phyloP scores from a whole-genome alignment of 2,113 vertebrate species.

The Oryzias celebensis region DNA sequence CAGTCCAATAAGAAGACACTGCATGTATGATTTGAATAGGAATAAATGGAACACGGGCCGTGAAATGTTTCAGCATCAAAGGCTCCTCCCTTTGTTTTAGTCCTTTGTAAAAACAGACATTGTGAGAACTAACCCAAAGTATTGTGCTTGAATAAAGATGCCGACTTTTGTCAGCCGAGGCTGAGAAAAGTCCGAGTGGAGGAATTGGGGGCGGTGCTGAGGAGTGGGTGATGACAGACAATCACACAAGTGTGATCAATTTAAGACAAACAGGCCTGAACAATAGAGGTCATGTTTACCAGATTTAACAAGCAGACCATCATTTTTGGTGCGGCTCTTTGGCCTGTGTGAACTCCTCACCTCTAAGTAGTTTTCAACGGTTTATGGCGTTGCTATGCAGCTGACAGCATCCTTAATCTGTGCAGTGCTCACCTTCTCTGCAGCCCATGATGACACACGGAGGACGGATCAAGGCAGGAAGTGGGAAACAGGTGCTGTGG shows the following conservation, averaged over 20 bases:
- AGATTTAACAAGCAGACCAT: background rate
- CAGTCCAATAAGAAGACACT: too few species aligned
- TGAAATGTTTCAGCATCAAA: background rate
- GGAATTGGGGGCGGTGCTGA: background rate
- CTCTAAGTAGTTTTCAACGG: too few species aligned
- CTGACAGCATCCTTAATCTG: background rate
- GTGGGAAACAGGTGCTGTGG: slow-evolving; percentile 10
- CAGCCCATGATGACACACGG: slow-evolving; percentile 27
- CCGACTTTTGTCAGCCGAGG: slow-evolving; percentile 27
- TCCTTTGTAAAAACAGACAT: slow-evolving; percentile 26
- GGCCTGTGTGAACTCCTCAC: background rate
- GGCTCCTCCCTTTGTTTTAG: slow-evolving; percentile 45
- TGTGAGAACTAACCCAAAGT: slow-evolving; percentile 48
- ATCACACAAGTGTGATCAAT: slow-evolving; percentile 13
- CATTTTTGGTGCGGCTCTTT: background rate
- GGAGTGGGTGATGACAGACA: slow-evolving; percentile 14
- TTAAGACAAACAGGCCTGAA: slow-evolving; percentile 8
- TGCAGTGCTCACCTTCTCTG: slow-evolving; percentile 6
- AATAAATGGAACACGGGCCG: slow-evolving; percentile 8
- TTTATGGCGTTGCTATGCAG: background rate
- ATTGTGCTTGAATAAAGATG: slow-evolving; percentile 52
- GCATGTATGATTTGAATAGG: slow-evolving; percentile 5
- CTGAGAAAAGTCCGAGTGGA: slow-evolving; percentile 23
- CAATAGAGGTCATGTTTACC: background rate
- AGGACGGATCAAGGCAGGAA: slow-evolving; percentile 13